Percentiles rank a stretch among this genome's conserved stretches.
These are phyloP conservation scores for Nipponacmea schrenckii DNA, from an alignment of 2,888 invertebrate genomes.

Conservation along the genomic window DNA sequence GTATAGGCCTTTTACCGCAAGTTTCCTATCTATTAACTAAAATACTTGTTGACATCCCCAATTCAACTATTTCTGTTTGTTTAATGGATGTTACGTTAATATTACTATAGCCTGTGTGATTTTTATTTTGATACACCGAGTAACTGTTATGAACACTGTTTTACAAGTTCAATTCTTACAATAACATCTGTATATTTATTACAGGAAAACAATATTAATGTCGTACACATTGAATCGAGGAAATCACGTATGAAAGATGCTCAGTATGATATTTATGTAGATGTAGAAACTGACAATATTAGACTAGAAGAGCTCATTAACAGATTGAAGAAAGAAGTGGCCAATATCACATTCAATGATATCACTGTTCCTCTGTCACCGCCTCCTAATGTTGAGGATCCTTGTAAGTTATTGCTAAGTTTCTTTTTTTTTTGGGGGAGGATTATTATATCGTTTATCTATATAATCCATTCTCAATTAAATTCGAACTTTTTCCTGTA, in stretches of 20 bases:
- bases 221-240: conserved; percentile 92
- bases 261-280: conserved; percentile 90
- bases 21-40: no score
- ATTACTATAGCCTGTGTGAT: no score
- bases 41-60: no score
- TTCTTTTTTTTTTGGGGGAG: not conserved
- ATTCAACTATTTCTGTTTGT: no score
- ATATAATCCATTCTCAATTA: no score
- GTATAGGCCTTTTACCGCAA: no score
- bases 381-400: conserved; percentile 33
- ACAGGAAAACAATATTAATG: conserved; percentile 89
- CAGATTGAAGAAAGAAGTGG: conserved; percentile 69
- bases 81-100: no score
- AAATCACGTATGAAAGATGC: conserved; percentile 69
- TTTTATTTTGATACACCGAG: no score
- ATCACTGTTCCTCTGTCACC: conserved; percentile 54
- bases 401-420: conserved; percentile 11
- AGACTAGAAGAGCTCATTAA: conserved; percentile 82
- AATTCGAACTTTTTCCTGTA: no score
- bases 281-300: conserved; percentile 89
- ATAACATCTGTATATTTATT: not conserved
- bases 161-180: no score
- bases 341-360: conserved; percentile 55
- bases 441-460: no score
- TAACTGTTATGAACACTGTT: no score